phyloP scores from a whole-genome alignment of 2,113 vertebrate genomes.

The Setophaga coronata region DNA sequence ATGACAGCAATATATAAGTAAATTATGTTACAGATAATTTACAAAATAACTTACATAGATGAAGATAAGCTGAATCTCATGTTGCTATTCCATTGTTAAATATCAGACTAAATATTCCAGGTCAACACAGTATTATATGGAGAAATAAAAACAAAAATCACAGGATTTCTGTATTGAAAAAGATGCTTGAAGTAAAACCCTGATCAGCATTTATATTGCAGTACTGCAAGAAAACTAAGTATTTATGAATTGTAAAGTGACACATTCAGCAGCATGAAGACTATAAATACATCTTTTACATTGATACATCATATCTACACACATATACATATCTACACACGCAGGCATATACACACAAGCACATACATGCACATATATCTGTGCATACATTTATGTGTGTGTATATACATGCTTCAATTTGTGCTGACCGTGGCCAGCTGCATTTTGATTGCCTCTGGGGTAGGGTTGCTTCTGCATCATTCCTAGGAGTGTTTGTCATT shows the following conservation, averaged over 20 bases:
- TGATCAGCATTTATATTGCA: slow-evolving; percentile 25
- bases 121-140: not conserved
- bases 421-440: not conserved
- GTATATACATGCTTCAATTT: not conserved
- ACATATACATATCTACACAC: slow-evolving; percentile 48
- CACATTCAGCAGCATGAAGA: slow-evolving; percentile 67
- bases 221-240: slow-evolving; percentile 23
- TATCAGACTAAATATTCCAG: slow-evolving; percentile 28
- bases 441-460: not conserved
- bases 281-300: slow-evolving; percentile 71
- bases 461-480: not conserved
- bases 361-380: not conserved
- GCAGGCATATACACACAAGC: not conserved
- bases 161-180: not conserved
- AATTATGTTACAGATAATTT: slow-evolving; percentile 50
- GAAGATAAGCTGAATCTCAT: slow-evolving; percentile 13
- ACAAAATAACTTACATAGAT: slow-evolving; percentile 66
- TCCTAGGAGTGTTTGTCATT: not conserved
- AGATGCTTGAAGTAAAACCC: slow-evolving; percentile 16
- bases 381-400: not conserved
- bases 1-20: not conserved
- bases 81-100: slow-evolving; percentile 17
- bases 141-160: not conserved
- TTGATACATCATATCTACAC: slow-evolving; percentile 55
- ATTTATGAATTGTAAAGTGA: slow-evolving; percentile 62